Evolutionary conservation across 92 coral and sea anemone species (phyloP).

Genomic region (Umimayanthus chanpuru): DNA sequence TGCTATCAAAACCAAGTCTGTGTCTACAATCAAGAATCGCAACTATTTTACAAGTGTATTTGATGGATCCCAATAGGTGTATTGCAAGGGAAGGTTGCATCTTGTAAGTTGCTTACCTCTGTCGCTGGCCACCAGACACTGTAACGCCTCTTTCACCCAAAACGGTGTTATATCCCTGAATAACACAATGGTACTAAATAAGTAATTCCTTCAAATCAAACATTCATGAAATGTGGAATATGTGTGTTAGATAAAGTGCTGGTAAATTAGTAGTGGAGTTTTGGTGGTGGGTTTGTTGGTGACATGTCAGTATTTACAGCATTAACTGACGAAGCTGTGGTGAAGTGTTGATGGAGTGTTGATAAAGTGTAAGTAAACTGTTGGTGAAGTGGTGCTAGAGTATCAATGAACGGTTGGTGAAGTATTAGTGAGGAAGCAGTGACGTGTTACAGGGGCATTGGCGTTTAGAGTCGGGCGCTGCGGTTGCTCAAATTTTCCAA

Average conservation of each 20-base stretch:
- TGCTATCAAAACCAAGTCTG: too few species aligned
- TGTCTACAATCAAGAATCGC: too few species aligned
- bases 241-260: background rate
- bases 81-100: background rate
- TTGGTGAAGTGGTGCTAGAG: background rate
- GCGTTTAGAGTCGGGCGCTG: background rate
- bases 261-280: background rate
- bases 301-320: too few species aligned
- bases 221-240: background rate
- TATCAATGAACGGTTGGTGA: background rate
- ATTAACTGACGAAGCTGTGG: background rate
- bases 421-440: background rate
- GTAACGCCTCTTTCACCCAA: slow-evolving; percentile 98
- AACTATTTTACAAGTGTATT: too few species aligned
- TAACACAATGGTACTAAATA: background rate
- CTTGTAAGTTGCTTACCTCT: slow-evolving; percentile 63
- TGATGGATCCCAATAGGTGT: too few species aligned
- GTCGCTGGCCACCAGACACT: slow-evolving; percentile 97
- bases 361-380: background rate
- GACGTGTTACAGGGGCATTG: too few species aligned
- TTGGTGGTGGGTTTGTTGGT: background rate
- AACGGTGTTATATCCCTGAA: slow-evolving; percentile 84
- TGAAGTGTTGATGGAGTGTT: background rate
- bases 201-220: background rate
- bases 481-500: too few species aligned